Evolutionary conservation across 2,888 invertebrate genomes (phyloP), one percentile per base, ranked within the genome.

Genomic region (Pristionchus fissidentatus): DNA sequence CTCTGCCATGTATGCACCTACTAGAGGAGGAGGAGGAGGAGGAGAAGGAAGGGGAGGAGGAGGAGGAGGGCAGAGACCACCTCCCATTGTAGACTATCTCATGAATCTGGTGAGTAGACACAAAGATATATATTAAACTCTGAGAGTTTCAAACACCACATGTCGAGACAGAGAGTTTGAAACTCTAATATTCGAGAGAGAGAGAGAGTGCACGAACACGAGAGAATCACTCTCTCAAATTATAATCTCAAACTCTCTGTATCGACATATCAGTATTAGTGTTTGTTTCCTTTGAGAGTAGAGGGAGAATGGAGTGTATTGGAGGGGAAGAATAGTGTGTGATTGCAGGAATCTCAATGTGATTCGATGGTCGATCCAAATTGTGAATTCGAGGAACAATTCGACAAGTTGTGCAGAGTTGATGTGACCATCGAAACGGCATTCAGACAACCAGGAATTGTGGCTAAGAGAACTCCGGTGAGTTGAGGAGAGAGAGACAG

Each of bases 361-460:
- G 88, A 89, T 81, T 88, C 87, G 60, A 85, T 88, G 87, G 85
- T 87, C 32, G 89, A 89, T 83, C 85, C 84, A 26, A 52, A 73
- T 8, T 55, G 73, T n/a, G 83, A 83, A 19, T 52, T 73, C 38
- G 83, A 70, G 41, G 73, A 73, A 29, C 86, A 89, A 43, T 89
- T 89, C 52, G 89, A 88, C 83, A 84, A 87, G 70, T 73, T 89
- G 57, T 89, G 89, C 81, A 73, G 89, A 22, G 89, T 89, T 10
- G 89, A 89, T 84, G 89, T 89, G 35, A 88, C 89, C 0, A 89
- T 89, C n/a, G 89, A 89, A 52, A 85, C 85, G 0, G 89, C 89
- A 10, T 89, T 89, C 80, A 83, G 84, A 60, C 86, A 89, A 22
- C 89, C 89, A 1, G 89, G 88, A 77, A 84, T 89, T 29, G 89